Evolutionary conservation across 1,140 invertebrate species (phyloP).

Genomic region (Euglossa dilemma): DNA sequence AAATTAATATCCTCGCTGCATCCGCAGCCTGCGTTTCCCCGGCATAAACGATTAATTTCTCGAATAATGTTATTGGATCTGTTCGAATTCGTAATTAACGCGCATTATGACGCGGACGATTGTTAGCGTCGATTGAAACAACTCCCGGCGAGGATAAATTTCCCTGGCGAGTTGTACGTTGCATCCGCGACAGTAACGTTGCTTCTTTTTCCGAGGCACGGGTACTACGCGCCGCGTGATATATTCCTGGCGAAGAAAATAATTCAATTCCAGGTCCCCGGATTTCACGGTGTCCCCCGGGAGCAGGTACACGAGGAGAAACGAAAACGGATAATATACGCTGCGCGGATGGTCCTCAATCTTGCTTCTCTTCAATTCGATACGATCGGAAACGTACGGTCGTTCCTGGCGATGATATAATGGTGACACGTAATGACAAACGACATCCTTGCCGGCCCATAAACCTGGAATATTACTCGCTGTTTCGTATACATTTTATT

Average conservation of each 20-base stretch:
- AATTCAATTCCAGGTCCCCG: constrained; percentile 18
- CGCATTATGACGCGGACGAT: not conserved
- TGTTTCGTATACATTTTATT: not conserved
- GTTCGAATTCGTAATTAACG: not conserved
- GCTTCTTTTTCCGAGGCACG: not conserved
- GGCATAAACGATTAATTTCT: no score
- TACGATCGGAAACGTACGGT: constrained; percentile 19
- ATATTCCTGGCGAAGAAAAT: constrained; percentile 7
- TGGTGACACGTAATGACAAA: constrained; percentile 33
- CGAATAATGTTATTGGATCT: no score
- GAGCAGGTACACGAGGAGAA: constrained; percentile 21
- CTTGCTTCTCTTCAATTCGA: constrained; percentile 29
- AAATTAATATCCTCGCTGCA: no score
- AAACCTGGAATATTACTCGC: constrained; percentile 12
- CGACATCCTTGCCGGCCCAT: constrained; percentile 6
- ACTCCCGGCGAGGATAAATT: not conserved
- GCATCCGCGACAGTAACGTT: not conserved
- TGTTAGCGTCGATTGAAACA: not conserved
- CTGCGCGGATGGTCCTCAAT: constrained; percentile 8
- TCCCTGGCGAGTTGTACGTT: not conserved
- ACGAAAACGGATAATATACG: constrained; percentile 29
- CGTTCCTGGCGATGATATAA: constrained; percentile 28
- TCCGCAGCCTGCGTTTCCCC: no score
- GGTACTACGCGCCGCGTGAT: not conserved
- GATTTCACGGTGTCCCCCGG: constrained; percentile 22